phyloP scores from a whole-genome alignment of 92 coral and sea anemone species.

The Galaxea fascicularis region DNA sequence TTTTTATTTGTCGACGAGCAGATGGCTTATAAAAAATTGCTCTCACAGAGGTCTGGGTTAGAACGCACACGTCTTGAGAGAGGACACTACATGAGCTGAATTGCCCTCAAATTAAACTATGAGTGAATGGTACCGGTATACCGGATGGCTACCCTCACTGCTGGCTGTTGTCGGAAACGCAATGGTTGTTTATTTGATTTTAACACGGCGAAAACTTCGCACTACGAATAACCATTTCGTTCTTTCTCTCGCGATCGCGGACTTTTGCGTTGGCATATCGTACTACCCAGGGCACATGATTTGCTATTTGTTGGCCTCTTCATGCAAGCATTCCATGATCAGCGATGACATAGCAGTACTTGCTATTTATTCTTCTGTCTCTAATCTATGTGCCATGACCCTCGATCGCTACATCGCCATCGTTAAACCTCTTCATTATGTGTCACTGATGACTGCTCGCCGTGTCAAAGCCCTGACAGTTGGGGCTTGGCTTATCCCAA shows the following conservation, averaged over 20 bases:
- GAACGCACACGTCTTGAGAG: not conserved
- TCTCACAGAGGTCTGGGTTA: not conserved
- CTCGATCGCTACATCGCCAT: constrained; percentile 48
- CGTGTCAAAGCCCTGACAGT: not conserved
- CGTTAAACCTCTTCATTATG: constrained; percentile 33
- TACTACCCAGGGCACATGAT: constrained; percentile 27
- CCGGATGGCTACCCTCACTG: constrained; percentile 32
- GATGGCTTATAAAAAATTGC: not conserved
- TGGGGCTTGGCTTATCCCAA: constrained; percentile 27
- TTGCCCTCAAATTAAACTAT: not conserved
- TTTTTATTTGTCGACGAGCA: not conserved
- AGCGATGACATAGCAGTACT: constrained; percentile 35
- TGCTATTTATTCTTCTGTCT: constrained; percentile 19
- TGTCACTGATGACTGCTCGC: constrained; percentile 26
- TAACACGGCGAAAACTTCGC: constrained; percentile 4
- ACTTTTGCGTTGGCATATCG: constrained; percentile 23
- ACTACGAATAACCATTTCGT: constrained; percentile 24
- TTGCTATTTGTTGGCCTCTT: constrained; percentile 17
- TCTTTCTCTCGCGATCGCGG: constrained; percentile 36
- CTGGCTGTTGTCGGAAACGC: constrained; percentile 33
- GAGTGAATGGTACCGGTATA: constrained; percentile 28
- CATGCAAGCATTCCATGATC: constrained; percentile 8
- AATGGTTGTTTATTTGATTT: constrained; percentile 23
- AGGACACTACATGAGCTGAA: not conserved
- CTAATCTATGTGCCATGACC: constrained; percentile 34